These are phyloP conservation scores for Lepisosteus osseus DNA, from an alignment of 2,113 vertebrate species.

Conservation along the genomic window DNA sequence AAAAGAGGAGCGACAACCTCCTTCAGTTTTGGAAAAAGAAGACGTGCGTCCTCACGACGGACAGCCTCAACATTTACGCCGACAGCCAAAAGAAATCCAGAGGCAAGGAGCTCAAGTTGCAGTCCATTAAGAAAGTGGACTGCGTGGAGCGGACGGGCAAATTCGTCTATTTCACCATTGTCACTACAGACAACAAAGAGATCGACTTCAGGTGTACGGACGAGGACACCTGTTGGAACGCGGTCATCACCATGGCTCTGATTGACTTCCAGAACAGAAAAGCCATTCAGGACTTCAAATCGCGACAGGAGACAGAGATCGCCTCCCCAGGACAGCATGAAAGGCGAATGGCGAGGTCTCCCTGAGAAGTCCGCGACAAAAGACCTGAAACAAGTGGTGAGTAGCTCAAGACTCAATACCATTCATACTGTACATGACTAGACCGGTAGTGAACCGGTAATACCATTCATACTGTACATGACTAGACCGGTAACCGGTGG, in stretches of 20 bases:
- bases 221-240: slow-evolving; percentile 88
- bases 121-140: slow-evolving; percentile 88
- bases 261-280: slow-evolving; percentile 93
- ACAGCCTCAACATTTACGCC: slow-evolving; percentile 84
- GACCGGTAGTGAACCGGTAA: background rate
- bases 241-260: slow-evolving; percentile 91
- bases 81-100: slow-evolving; percentile 76
- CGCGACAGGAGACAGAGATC: slow-evolving; percentile 75
- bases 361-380: slow-evolving; percentile 52
- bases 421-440: background rate
- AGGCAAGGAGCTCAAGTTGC: slow-evolving; percentile 85
- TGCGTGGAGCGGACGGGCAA: slow-evolving; percentile 94
- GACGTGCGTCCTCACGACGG: slow-evolving; percentile 85
- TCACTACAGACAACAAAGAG: slow-evolving; percentile 90
- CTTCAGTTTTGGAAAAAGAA: slow-evolving; percentile 95
- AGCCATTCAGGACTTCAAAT: slow-evolving; percentile 86
- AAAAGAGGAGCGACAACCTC: slow-evolving; percentile 91
- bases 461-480: background rate
- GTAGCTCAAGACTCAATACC: background rate
- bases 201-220: slow-evolving; percentile 91
- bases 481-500: background rate
- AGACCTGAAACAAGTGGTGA: slow-evolving; percentile 54
- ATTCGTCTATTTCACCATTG: slow-evolving; percentile 96
- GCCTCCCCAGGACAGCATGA: slow-evolving; percentile 67
- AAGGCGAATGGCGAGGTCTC: slow-evolving; percentile 66